phyloP scores from a whole-genome alignment of 2,797 vertebrate genomes.

The Neolamprologus multifasciatus region DNA sequence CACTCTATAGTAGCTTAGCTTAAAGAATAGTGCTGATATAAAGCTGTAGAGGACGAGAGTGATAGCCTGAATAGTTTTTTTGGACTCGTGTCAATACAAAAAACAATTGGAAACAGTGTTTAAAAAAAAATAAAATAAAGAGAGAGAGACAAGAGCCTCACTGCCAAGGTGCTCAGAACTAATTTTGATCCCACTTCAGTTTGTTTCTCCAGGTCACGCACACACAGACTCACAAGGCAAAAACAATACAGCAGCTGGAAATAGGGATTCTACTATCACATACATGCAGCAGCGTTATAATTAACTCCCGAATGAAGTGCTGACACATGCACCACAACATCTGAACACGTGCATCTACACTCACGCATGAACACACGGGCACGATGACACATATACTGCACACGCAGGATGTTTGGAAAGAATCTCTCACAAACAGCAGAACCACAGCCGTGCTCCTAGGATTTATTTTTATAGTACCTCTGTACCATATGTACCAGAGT shows the following conservation, averaged over 20 bases:
- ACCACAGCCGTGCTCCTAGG: not conserved
- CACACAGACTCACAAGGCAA: not conserved
- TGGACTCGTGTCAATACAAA: not conserved
- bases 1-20: not conserved
- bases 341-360: not conserved
- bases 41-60: not conserved
- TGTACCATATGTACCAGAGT: slow-evolving; percentile 5
- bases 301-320: not conserved
- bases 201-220: not conserved
- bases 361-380: not conserved
- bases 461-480: slow-evolving; percentile 24
- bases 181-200: not conserved
- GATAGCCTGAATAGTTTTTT: not conserved
- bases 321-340: not conserved
- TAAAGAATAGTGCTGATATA: not conserved
- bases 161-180: not conserved
- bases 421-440: not conserved
- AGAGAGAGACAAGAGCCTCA: not conserved
- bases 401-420: not conserved
- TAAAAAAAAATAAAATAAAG: fast-evolving
- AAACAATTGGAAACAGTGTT: not conserved
- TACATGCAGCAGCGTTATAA: not conserved
- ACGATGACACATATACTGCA: not conserved
- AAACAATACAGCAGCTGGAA: not conserved
- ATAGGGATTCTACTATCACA: not conserved